These are phyloP conservation scores for Gymnothorax reevesii DNA, from an alignment of 2,797 vertebrate genomes.

Conservation along the genomic window DNA sequence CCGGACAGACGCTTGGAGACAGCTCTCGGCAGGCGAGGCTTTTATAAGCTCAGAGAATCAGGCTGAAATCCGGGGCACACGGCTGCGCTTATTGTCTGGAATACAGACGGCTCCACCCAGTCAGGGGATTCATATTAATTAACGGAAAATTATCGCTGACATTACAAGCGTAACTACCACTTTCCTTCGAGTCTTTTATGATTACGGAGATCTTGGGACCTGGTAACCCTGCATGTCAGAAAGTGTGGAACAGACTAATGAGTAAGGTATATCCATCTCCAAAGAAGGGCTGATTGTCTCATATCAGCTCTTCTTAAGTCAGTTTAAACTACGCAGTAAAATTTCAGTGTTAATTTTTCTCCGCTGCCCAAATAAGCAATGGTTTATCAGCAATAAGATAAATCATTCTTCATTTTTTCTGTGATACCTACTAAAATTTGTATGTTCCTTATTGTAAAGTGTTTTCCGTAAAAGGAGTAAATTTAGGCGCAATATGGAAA, in stretches of 20 bases:
- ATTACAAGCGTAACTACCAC: neutral
- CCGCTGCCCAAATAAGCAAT: no score
- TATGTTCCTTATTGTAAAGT: no score
- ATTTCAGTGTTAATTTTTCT: no score
- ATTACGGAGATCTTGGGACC: neutral
- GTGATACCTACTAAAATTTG: no score
- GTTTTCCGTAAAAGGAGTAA: no score
- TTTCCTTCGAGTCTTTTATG: neutral
- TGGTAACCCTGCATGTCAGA: neutral
- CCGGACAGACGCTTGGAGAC: neutral
- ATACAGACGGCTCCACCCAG: neutral
- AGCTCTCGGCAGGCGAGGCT: neutral
- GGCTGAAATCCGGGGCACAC: neutral
- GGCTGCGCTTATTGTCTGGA: neutral
- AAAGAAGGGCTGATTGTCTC: neutral
- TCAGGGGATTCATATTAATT: neutral
- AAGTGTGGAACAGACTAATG: neutral
- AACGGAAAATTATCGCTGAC: neutral
- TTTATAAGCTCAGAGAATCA: neutral
- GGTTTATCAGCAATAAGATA: no score
- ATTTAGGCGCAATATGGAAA: no score
- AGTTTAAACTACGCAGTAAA: conserved; percentile 34
- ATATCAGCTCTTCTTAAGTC: conserved; percentile 40
- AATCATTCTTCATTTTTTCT: no score
- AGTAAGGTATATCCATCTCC: neutral